Base-by-base conservation (phyloP, 2,888 invertebrate genomes). In the Cheilosia soror region DNA sequence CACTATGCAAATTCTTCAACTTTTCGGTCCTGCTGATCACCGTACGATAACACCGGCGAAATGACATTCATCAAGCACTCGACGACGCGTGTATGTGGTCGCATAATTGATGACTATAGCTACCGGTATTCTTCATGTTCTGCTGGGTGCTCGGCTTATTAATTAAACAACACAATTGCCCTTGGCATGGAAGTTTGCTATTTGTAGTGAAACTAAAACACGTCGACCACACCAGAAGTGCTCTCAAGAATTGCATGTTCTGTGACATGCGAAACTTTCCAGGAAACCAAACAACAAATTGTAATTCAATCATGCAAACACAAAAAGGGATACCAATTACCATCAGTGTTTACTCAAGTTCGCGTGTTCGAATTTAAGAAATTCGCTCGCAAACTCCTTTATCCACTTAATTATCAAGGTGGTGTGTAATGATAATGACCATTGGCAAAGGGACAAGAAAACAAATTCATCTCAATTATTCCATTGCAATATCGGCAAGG, bases 401-500 rank as follows among this genome's bases (percentile, higher is more conserved):
- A 29, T 20, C 20, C 83, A 63, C 57, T 68, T 73, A 83, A 78
- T 78, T 42, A 57, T 66, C 7, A 47, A 55, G 33, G 40, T 7
- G 37, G 4, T 68, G 5, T 5, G 25, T n/a, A 11, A 33, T 20
- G 20, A 20, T n/a, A 11, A 33, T 20, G 20, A 20, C 20, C 20
- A 20, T 20, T 20, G 20, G 20, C 20, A 20, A 20, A 20, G 29
- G 13, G 20, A 9, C 6, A 42, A 15, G 29, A 63, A 72, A 73
- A 73, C 62, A 55, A 78, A 83, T 77, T 77, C 53, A 72, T 83
- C 72, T 66, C 72, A 78, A 82, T 82, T 83, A 78, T 63, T 68
- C 66, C 49, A 66, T 31, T 25, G 47, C 55, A n/a, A 27, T 49
- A 77, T 73, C 78, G 78, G 58, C 65, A 68, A 71, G 77, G 71